Evolutionary conservation across 30 jellyfish, hydroid and myxozoan species (phyloP).

Genomic region (Catostylus mosaicus): DNA sequence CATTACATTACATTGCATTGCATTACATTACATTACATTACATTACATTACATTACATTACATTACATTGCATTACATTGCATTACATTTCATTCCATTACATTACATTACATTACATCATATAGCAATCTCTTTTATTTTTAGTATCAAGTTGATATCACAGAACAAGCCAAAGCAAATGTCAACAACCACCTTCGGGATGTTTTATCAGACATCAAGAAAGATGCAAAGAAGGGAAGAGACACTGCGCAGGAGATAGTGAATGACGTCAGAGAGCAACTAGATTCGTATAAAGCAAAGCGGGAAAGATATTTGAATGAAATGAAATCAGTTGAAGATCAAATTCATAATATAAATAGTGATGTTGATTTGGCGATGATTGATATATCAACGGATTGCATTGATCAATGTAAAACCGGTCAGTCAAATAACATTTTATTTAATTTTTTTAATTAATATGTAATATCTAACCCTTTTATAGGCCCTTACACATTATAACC

Average conservation of each 20-base stretch:
- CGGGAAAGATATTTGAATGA: neutral
- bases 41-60: no score
- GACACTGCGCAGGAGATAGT: neutral
- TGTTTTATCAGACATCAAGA: neutral
- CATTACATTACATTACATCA: no score
- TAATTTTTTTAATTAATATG: no score
- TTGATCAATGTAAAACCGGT: constrained; percentile 52
- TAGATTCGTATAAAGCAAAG: neutral
- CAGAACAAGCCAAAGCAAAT: constrained; percentile 26
- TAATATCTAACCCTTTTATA: no score
- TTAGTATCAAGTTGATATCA: neutral
- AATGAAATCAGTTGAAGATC: constrained; percentile 21
- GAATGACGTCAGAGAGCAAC: neutral
- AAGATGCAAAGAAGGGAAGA: constrained; percentile 32
- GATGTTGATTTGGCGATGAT: constrained; percentile 15
- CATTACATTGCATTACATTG: no score
- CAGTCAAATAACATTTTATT: no score
- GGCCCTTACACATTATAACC: no score
- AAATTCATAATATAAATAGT: neutral
- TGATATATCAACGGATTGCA: constrained; percentile 50
- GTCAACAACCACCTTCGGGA: constrained; percentile 22
- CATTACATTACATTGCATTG: no score
- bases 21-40: no score
- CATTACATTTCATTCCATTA: no score
- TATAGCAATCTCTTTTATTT: neutral